A percentile compares a stretch with the other conserved stretches of the same genome.
Evolutionary conservation across 2,888 invertebrate species (phyloP).

Genomic region (Drosophila macrothrix): DNA sequence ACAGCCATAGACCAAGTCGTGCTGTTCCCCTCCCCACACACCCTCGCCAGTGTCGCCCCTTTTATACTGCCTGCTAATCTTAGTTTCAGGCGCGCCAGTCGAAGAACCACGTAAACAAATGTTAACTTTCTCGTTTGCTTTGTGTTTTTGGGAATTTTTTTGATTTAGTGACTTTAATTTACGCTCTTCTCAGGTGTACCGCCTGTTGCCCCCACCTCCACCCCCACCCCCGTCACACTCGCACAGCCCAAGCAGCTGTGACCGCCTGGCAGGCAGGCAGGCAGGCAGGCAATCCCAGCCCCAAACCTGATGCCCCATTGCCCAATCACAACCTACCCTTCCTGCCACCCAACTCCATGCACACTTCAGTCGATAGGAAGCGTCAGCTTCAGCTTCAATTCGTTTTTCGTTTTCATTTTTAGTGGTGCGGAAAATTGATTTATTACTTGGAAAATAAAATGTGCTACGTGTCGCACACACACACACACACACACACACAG

Average conservation of each 20-base stretch:
- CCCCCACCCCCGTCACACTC: conserved; percentile 12
- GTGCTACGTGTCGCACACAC: conserved; percentile 80
- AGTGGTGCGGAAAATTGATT: conserved; percentile 82
- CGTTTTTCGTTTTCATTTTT: conserved; percentile 82
- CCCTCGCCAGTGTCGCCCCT: not conserved
- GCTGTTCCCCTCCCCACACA: not conserved
- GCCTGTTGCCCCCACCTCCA: conserved; percentile 70
- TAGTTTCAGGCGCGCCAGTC: conserved; percentile 51
- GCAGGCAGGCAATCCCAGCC: conserved; percentile 8
- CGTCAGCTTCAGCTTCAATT: conserved; percentile 75
- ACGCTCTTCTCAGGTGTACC: conserved; percentile 80
- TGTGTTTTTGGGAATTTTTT: conserved; percentile 70
- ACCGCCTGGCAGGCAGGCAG: conserved; percentile 34
- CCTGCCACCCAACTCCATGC: conserved; percentile 15
- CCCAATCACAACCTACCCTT: conserved; percentile 16
- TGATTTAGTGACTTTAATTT: conserved; percentile 83
- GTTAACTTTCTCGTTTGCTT: conserved; percentile 74
- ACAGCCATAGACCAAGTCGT: conserved; percentile 35
- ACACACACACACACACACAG: conserved; percentile 38
- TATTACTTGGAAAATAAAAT: conserved; percentile 82
- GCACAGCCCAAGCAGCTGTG: conserved; percentile 54
- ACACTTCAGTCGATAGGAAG: conserved; percentile 75
- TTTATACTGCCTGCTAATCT: conserved; percentile 16
- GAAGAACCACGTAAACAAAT: conserved; percentile 77
- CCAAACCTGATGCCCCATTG: not conserved